Evolutionary conservation across 2,888 invertebrate genomes (phyloP).

Genomic region (Venusia cambrica): DNA sequence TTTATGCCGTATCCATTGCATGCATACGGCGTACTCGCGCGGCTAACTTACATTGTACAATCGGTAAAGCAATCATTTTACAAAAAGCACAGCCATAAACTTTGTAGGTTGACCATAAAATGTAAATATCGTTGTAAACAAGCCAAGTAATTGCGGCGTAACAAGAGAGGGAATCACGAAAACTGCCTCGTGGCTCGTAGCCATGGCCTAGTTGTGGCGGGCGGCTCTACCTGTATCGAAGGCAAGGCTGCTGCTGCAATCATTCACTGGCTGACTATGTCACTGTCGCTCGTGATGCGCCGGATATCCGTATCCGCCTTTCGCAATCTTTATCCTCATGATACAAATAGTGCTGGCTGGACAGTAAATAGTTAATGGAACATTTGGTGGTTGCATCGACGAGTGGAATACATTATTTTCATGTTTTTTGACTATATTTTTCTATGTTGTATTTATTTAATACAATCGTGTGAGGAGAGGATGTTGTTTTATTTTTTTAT

Average conservation of each 20-base stretch:
- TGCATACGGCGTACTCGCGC: slow-evolving; percentile 4
- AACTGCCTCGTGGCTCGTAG: slow-evolving; percentile 47
- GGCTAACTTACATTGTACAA: slow-evolving; percentile 6
- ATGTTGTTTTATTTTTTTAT: no score
- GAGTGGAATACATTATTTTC: no score
- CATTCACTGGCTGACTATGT: slow-evolving; percentile 21
- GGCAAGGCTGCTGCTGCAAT: slow-evolving; percentile 13
- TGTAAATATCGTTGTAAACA: slow-evolving; percentile 24
- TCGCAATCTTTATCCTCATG: slow-evolving; percentile 2
- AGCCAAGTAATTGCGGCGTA: slow-evolving; percentile 24
- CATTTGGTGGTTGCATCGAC: no score
- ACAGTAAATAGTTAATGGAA: background rate
- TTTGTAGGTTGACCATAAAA: slow-evolving; percentile 18
- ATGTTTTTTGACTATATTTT: no score
- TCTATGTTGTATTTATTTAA: no score
- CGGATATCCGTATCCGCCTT: slow-evolving; percentile 17
- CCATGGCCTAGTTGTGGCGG: slow-evolving; percentile 51
- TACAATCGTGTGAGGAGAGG: no score
- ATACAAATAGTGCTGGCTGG: slow-evolving; percentile 5
- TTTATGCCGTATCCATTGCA: slow-evolving; percentile 1
- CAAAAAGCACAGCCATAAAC: slow-evolving; percentile 17
- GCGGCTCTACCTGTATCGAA: slow-evolving; percentile 14
- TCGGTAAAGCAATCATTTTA: slow-evolving; percentile 10
- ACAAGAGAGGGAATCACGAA: slow-evolving; percentile 44
- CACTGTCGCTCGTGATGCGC: slow-evolving; percentile 14